These are phyloP conservation scores for Philypnodon macrostomus DNA, from an alignment of 2,797 vertebrate genomes.

Conservation along the genomic window DNA sequence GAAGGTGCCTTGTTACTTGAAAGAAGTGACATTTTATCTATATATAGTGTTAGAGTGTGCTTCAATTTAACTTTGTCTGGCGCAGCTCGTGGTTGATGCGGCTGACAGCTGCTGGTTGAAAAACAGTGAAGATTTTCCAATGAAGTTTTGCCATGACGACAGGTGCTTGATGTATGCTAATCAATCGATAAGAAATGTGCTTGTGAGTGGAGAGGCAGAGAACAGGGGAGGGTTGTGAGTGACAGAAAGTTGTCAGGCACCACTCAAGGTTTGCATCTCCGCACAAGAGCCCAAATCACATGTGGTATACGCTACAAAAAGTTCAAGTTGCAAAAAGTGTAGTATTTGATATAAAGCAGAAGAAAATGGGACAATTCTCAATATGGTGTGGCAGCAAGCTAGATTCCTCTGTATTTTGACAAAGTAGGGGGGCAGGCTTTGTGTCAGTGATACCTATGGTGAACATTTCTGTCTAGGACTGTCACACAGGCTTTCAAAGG, in stretches of 20 bases:
- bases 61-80: conserved; percentile 73
- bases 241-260: conserved; percentile 72
- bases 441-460: conserved; percentile 62
- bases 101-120: conserved; percentile 79
- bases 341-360: conserved; percentile 61
- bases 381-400: conserved; percentile 54
- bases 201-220: conserved; percentile 42
- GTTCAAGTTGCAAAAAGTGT: conserved; percentile 54
- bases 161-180: conserved; percentile 74
- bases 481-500: conserved; percentile 56
- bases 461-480: conserved; percentile 54
- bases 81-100: conserved; percentile 67
- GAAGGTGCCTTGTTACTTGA: conserved; percentile 71
- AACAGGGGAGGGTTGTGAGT: conserved; percentile 42
- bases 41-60: conserved; percentile 76
- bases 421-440: conserved; percentile 45
- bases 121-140: conserved; percentile 71
- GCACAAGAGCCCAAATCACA: conserved; percentile 70
- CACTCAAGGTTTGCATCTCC: conserved; percentile 62
- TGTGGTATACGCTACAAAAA: conserved; percentile 64
- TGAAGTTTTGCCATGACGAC: conserved; percentile 68
- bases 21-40: conserved; percentile 78
- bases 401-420: conserved; percentile 36
- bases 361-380: conserved; percentile 71
- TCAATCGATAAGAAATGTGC: conserved; percentile 68